Conservation (phyloP, 2,888 invertebrate species). For the Lasiommata megera region DNA sequence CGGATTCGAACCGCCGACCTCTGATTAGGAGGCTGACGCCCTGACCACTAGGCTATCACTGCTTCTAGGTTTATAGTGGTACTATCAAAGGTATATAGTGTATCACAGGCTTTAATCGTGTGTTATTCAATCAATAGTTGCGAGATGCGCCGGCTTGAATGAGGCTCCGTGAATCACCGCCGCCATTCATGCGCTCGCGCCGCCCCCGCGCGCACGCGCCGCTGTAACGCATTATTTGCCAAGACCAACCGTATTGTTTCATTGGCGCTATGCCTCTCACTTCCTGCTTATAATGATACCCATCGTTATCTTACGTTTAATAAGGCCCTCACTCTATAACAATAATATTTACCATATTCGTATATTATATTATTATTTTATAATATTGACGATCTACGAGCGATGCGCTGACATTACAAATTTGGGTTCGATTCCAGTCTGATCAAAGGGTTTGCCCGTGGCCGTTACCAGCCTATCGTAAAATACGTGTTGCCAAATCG, state of each 20-base stretch:
- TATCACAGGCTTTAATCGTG: not conserved
- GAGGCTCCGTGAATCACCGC: constrained; percentile 70
- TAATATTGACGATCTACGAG: no score
- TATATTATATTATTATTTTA: no score
- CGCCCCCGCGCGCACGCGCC: constrained; percentile 70
- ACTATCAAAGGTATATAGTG: not conserved
- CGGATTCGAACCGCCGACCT: no score
- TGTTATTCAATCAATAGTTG: constrained; percentile 24
- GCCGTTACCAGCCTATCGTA: no score
- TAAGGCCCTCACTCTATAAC: not conserved
- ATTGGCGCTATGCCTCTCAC: constrained; percentile 65
- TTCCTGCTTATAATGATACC: constrained; percentile 53
- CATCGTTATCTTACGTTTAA: constrained; percentile 22
- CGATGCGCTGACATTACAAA: no score
- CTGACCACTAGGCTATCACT: no score
- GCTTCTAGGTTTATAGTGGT: no score
- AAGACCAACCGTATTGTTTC: constrained; percentile 57
- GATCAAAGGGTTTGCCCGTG: no score
- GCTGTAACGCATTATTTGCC: constrained; percentile 55
- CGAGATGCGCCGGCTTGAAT: constrained; percentile 55
- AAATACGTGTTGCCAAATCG: no score
- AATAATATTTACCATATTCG: no score
- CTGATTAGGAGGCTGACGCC: no score
- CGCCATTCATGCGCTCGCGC: constrained; percentile 64
- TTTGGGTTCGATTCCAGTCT: no score